A percentile compares a stretch with the other conserved stretches of the same genome.
phyloP scores from a whole-genome alignment of 2,888 invertebrate genomes.

The Disparrhopalites patrizii region DNA sequence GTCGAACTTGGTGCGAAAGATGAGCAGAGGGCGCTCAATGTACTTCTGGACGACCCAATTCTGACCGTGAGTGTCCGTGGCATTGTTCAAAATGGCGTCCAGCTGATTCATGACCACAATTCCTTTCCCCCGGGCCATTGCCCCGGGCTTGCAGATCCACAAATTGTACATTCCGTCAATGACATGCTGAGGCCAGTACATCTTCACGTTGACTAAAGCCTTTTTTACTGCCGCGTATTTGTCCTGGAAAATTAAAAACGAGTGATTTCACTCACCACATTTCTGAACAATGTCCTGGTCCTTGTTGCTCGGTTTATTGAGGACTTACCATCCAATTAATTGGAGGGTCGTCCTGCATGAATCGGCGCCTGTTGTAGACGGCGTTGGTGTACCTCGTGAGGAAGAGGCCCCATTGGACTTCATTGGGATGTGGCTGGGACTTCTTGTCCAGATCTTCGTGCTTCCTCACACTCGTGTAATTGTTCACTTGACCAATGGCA shows the following conservation, averaged over 20 bases:
- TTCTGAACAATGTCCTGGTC: too few relatives aligned
- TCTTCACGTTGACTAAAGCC: constrained; percentile 64
- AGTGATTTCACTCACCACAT: background rate
- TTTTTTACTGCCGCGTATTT: constrained; percentile 58
- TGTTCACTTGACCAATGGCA: constrained; percentile 64
- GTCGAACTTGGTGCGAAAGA: constrained; percentile 89
- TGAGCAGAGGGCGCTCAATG: constrained; percentile 82
- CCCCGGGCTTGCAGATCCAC: constrained; percentile 94
- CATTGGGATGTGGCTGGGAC: constrained; percentile 33
- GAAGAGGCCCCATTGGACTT: constrained; percentile 86
- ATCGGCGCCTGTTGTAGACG: too few relatives aligned
- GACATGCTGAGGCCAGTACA: constrained; percentile 75
- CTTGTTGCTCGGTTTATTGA: too few relatives aligned
- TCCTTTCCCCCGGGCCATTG: constrained; percentile 85
- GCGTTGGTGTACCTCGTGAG: constrained; percentile 67
- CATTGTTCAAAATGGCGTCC: constrained; percentile 71
- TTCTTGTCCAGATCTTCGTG: constrained; percentile 65
- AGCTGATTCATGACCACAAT: constrained; percentile 80
- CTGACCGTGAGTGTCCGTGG: constrained; percentile 62
- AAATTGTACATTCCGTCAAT: constrained; percentile 82
- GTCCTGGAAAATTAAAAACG: constrained; percentile 51
- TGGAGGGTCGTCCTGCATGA: too few relatives aligned
- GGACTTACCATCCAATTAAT: too few relatives aligned
- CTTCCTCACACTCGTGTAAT: constrained; percentile 56
- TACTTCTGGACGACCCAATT: constrained; percentile 89